These are phyloP conservation scores for Strongylocentrotus purpuratus DNA, from an alignment of 35 echinoderm and acorn worm species.

Conservation along the genomic window DNA sequence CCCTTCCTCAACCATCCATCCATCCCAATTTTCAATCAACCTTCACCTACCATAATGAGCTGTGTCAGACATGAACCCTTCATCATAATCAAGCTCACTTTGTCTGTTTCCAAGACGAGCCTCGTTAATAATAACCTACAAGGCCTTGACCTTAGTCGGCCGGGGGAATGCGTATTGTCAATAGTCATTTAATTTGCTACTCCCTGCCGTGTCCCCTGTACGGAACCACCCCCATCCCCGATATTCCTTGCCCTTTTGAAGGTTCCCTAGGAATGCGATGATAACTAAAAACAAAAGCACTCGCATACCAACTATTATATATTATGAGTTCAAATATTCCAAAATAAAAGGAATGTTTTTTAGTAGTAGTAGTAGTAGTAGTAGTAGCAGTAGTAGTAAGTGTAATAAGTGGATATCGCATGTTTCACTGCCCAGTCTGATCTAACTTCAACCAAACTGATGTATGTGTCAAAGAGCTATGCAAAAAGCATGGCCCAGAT, in stretches of 20 bases:
- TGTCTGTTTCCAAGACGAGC: background rate
- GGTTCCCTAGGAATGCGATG: background rate
- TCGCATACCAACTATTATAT: no score
- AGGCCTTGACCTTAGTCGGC: background rate
- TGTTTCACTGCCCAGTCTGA: no score
- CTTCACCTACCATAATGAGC: background rate
- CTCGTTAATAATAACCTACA: slow-evolving; percentile 9
- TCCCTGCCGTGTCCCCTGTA: background rate
- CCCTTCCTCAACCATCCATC: background rate
- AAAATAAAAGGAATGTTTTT: no score
- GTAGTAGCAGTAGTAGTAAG: no score
- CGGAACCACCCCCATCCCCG: background rate
- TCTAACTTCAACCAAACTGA: no score
- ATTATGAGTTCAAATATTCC: no score
- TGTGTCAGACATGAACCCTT: background rate
- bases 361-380: no score
- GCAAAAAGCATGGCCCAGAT: no score
- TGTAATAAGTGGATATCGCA: no score
- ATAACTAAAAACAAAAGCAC: background rate
- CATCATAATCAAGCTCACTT: slow-evolving; percentile 7
- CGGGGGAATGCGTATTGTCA: background rate
- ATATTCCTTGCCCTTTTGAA: background rate
- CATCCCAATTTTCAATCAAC: background rate
- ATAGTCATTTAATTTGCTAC: background rate
- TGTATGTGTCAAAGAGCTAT: no score